These are phyloP conservation scores for Pristionchus mayeri DNA, from an alignment of 2,888 invertebrate species.

Conservation along the genomic window DNA sequence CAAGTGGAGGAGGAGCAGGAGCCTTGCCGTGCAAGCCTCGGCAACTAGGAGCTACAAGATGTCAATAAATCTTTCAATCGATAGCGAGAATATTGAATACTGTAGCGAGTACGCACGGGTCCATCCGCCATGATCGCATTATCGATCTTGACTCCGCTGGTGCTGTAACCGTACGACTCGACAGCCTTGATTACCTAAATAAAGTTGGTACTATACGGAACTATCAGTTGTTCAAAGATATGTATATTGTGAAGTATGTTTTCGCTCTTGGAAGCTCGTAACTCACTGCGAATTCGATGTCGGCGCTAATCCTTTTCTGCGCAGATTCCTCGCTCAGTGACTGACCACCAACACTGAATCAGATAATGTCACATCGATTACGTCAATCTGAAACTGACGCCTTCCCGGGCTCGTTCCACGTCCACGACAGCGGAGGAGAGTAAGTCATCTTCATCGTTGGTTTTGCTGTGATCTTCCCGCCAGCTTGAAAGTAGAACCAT, in stretches of 20 bases:
- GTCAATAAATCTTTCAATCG: too few relatives aligned
- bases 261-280: too few relatives aligned
- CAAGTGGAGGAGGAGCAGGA: too few relatives aligned
- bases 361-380: background rate
- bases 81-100: too few relatives aligned
- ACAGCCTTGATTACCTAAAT: slow-evolving; percentile 16
- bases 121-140: background rate
- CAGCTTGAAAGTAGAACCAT: background rate
- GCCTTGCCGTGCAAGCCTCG: too few relatives aligned
- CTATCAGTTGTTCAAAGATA: too few relatives aligned
- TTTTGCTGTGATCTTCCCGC: slow-evolving; percentile 17
- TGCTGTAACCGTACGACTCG: slow-evolving; percentile 11
- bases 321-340: background rate
- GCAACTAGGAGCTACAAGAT: too few relatives aligned
- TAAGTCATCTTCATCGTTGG: slow-evolving; percentile 3
- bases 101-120: background rate
- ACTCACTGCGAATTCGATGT: slow-evolving; percentile 10
- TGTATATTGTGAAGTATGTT: too few relatives aligned
- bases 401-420: background rate
- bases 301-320: background rate
- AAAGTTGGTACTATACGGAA: too few relatives aligned
- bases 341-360: slow-evolving; percentile 1
- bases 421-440: background rate
- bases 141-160: background rate
- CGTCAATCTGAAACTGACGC: background rate